Evolutionary conservation across 2,113 vertebrate species (phyloP).

Genomic region (Ursus arctos): DNA sequence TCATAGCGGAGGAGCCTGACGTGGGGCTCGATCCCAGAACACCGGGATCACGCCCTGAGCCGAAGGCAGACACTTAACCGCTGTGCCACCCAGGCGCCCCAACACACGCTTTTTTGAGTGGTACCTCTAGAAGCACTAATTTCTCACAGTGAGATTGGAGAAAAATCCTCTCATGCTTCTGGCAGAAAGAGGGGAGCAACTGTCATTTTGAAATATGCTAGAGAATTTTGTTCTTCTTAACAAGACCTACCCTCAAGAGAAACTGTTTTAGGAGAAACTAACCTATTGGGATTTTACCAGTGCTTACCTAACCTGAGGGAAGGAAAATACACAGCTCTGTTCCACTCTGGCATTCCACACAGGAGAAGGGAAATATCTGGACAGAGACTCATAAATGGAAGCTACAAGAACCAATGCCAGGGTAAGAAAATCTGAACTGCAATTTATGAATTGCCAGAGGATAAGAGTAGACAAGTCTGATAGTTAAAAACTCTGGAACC

Average conservation of each 20-base stretch:
- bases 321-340: too few species aligned
- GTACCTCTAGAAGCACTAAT: neutral
- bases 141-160: neutral
- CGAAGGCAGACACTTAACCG: too few species aligned
- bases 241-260: neutral
- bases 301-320: neutral
- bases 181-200: neutral
- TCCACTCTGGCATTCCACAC: accelerated
- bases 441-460: neutral
- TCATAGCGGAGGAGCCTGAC: too few species aligned
- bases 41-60: too few species aligned
- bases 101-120: neutral
- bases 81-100: too few species aligned
- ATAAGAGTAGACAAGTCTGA: neutral
- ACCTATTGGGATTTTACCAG: neutral
- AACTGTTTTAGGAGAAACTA: neutral
- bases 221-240: neutral
- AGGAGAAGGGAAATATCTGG: neutral
- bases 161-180: neutral
- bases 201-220: neutral
- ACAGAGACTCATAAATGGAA: neutral
- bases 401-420: neutral
- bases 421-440: neutral
- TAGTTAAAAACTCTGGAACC: neutral
- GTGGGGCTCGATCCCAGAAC: too few species aligned